Conservation (phyloP, 2,888 invertebrate genomes). For the Trichopria drosophilae region DNA sequence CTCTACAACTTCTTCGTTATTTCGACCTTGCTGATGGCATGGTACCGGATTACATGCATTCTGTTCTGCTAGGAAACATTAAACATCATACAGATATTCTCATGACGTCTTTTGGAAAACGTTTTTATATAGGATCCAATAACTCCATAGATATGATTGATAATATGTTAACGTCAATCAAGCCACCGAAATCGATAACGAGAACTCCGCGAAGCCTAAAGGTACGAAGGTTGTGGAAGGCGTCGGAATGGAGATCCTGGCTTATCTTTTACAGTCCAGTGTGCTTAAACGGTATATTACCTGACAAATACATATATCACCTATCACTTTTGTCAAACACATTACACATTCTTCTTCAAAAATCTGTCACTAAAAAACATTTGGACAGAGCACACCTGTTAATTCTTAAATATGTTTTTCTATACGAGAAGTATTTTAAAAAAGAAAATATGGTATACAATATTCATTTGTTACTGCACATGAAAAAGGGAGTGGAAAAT, state of each 20-base stretch:
- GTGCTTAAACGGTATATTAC: slow-evolving; percentile 19
- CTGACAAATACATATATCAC: slow-evolving; percentile 16
- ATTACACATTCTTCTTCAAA: slow-evolving; percentile 14
- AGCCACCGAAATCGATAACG: slow-evolving; percentile 20
- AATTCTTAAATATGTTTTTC: slow-evolving; percentile 4
- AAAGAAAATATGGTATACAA: slow-evolving; percentile 19
- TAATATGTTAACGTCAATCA: slow-evolving; percentile 19
- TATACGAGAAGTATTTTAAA: slow-evolving; percentile 16
- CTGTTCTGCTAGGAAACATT: slow-evolving; percentile 26
- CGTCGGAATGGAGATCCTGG: slow-evolving; percentile 31
- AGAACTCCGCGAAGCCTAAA: slow-evolving; percentile 20
- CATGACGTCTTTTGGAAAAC: neutral
- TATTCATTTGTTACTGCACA: slow-evolving; percentile 16
- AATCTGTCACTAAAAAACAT: slow-evolving; percentile 8
- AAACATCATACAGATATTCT: slow-evolving; percentile 7
- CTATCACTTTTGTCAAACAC: slow-evolving; percentile 14
- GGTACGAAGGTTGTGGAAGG: slow-evolving; percentile 27
- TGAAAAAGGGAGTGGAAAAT: slow-evolving; percentile 14
- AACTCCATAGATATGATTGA: slow-evolving; percentile 15
- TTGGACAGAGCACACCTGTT: slow-evolving; percentile 4
- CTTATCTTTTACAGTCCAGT: slow-evolving; percentile 12
- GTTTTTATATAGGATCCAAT: slow-evolving; percentile 21
- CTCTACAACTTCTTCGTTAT: slow-evolving; percentile 24
- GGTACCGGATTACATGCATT: slow-evolving; percentile 34
- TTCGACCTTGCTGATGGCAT: slow-evolving; percentile 32